These are phyloP conservation scores for Nephotettix cincticeps DNA, from an alignment of 1,140 invertebrate genomes.

Conservation along the genomic window DNA sequence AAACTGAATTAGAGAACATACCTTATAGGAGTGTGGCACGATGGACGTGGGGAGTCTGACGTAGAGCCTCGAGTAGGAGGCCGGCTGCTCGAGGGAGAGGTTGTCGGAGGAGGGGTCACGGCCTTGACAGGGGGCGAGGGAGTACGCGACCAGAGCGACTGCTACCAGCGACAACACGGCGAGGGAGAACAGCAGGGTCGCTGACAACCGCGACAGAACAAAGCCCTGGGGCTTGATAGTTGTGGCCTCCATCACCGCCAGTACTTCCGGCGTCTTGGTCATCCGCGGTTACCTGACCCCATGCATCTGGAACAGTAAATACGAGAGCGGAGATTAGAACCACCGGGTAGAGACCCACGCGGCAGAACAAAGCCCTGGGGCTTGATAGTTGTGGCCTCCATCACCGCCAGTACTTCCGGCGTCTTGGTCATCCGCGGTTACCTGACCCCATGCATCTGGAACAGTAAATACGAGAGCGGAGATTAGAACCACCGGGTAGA, in stretches of 20 bases:
- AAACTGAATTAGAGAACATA: too few relatives aligned
- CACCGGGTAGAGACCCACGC: not conserved
- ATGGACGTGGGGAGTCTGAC: conserved; percentile 66
- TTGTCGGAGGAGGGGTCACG: not conserved
- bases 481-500: not conserved
- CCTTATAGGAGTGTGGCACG: conserved; percentile 63
- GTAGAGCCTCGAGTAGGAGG: conserved; percentile 41
- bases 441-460: not conserved
- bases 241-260: conserved; percentile 19
- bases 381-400: conserved; percentile 15
- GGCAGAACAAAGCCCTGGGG: not conserved
- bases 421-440: conserved; percentile 14
- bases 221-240: conserved; percentile 16
- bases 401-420: conserved; percentile 17
- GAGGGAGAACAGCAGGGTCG: conserved; percentile 12
- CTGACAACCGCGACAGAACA: conserved; percentile 5
- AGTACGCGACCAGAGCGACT: conserved; percentile 17
- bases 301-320: conserved; percentile 5
- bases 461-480: not conserved
- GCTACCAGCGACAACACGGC: conserved; percentile 4
- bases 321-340: not conserved
- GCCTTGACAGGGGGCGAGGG: conserved; percentile 3
- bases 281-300: not conserved
- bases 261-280: conserved; percentile 22
- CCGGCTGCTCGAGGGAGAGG: not conserved